Conservation (phyloP, 2,113 vertebrate genomes). For the Mastomys coucha region DNA sequence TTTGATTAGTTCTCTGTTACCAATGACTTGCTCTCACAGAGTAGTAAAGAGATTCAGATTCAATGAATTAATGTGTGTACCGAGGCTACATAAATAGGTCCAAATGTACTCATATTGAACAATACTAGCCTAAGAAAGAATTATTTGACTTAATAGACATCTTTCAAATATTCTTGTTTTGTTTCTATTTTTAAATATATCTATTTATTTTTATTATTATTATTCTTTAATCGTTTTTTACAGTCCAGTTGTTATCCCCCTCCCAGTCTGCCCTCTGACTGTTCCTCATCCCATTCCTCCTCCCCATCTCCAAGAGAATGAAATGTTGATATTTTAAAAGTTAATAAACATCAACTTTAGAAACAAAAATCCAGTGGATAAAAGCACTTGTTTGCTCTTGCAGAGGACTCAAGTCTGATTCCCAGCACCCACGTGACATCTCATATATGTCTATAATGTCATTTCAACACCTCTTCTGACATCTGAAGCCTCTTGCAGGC, state of each 20-base stretch:
- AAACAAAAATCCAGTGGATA: background rate
- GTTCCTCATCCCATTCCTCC: too few relatives aligned
- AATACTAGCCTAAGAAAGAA: background rate
- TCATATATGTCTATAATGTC: background rate
- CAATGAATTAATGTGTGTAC: background rate
- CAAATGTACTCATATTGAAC: background rate
- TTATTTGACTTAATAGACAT: background rate
- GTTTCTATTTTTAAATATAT: background rate
- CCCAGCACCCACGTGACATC: background rate
- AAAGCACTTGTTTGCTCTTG: background rate
- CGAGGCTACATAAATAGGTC: background rate
- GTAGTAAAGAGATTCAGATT: background rate
- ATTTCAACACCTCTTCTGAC: background rate
- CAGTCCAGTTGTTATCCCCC: too few relatives aligned
- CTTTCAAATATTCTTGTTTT: conserved; percentile 18
- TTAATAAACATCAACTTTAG: background rate
- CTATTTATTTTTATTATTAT: too few relatives aligned
- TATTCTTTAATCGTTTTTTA: too few relatives aligned
- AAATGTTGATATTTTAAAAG: conserved; percentile 48
- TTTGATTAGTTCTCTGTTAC: background rate
- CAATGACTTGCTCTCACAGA: background rate
- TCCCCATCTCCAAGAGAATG: too few relatives aligned
- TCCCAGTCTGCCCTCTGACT: too few relatives aligned
- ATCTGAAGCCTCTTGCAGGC: background rate
- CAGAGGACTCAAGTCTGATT: background rate